Base-by-base conservation (phyloP, 2,113 vertebrate genomes). In the Talpa occidentalis region DNA sequence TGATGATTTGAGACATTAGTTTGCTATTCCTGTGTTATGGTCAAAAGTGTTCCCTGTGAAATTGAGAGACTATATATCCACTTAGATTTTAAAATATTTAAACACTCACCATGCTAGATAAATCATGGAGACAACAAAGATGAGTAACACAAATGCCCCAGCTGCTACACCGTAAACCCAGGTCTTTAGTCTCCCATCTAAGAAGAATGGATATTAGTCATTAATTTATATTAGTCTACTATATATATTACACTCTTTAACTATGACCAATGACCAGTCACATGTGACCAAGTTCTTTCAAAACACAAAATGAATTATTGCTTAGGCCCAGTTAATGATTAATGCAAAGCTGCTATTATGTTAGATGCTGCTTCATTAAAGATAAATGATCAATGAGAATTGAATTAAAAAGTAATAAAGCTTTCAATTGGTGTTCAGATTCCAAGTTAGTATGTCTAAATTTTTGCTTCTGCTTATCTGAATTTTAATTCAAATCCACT, bases 71-170 rank as follows among this genome's bases (percentile, higher is more conserved):
- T 80, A 21, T 52, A 3, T 37, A 47, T 72, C 64, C 44, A 49
- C 54, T 92, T 73, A 94, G 42, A 95, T 26, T 98, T 72, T 74
- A 95, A 98, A 98, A 97, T 93, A 93, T 96, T 95, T 97, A 97
- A 97, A 91, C 97, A 99, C 99, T 99, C 99, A 99, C 99, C 99
- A 99, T 98, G 99, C 99, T 98, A 99, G 99, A 98, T 99, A 99
- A 98, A 99, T 99, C 99, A 99, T 99, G 98, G 99, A 99, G 98
- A 99, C 98, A 98, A 99, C 98, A 99, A 99, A 99, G 98, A 99
- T 98, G 98, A 99, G 98, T 97, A 99, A 99, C 97, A 99, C 99
- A 98, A 99, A 99, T 92, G 98, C 99, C 96, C 99, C 99, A 44
- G 99, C 99, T 93, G 99, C 99, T 96, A 99, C 99, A 96, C 99